Base-by-base conservation (phyloP, 2,797 vertebrate species). In the Myotis planiceps region DNA sequence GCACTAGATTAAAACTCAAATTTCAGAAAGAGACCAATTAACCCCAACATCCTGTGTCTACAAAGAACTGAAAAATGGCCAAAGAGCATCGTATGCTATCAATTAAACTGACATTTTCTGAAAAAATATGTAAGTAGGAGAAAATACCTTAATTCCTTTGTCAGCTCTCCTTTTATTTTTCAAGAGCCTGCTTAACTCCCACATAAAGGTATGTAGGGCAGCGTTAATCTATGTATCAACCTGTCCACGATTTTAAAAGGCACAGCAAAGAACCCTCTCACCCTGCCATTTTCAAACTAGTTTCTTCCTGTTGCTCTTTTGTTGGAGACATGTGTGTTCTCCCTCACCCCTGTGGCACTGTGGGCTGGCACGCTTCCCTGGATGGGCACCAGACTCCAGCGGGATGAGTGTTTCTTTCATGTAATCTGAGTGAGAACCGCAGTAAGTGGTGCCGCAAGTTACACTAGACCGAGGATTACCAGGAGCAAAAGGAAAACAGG, bases 121-220 rank as follows among this genome's bases (percentile, higher is more conserved):
- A 78, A 93, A 94, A 81, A 93, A 37, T 23, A 65, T 19, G 34
- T 75, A 32, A 34, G 37, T 42, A 84, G 92, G 66, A 95, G 90
- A 95, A 96, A 94, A 96, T 74, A 92, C 76, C 80, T 96, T 78
- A 97, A 95, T 96, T 95, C 94, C 79, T 97, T 81, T 95, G 90
- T 96, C 96, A 95, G 85, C 23, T 97, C 92, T 95, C 78, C 47
- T 74, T 94, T 93, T 42, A 79, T 58, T 92, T 95, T 81, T 95
- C 83, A 94, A 91, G 90, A 94, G 68, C 29, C 68, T 88, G 34
- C 55, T 87, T 86, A 74, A 94, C 90, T 97, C 92, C 94, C 72
- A 69, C 88, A 55, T 32, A 63, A 78, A 97, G 58, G 79, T 79
- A 74, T 95, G 71, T 23, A 55, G 93, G 75, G 37, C 86, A 87